Evolutionary conservation across 2,888 invertebrate genomes (phyloP).

Genomic region (Stenurella melanura): DNA sequence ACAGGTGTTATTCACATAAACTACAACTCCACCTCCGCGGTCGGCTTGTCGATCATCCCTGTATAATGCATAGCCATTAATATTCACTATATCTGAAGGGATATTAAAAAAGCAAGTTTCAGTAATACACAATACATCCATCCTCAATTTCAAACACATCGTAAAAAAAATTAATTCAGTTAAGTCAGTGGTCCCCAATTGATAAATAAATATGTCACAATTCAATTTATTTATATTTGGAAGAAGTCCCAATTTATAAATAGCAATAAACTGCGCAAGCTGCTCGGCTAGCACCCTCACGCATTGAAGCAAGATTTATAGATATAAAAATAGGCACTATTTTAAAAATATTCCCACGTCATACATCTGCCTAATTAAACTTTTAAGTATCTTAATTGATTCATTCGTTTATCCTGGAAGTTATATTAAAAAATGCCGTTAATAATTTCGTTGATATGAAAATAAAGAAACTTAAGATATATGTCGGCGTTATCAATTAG

Average conservation of each 20-base stretch:
- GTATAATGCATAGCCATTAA: too few relatives aligned
- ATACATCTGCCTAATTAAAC: conserved; percentile 30
- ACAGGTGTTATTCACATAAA: too few relatives aligned
- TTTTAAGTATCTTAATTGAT: conserved; percentile 31
- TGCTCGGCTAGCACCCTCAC: neutral
- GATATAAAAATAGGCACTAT: conserved; percentile 1
- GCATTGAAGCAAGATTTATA: neutral
- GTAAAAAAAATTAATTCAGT: too few relatives aligned
- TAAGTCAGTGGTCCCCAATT: too few relatives aligned
- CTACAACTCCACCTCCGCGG: too few relatives aligned
- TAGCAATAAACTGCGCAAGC: neutral
- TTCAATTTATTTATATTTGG: too few relatives aligned
- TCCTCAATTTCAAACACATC: too few relatives aligned
- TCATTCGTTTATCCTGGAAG: conserved; percentile 9
- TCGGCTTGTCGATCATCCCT: too few relatives aligned
- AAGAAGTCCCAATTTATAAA: neutral
- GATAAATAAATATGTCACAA: too few relatives aligned
- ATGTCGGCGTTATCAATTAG: conserved; percentile 34
- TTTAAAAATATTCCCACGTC: conserved; percentile 17
- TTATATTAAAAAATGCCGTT: conserved; percentile 19
- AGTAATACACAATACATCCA: too few relatives aligned
- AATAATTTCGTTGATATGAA: conserved; percentile 2
- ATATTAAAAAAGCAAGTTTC: too few relatives aligned
- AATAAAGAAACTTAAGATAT: conserved; percentile 23
- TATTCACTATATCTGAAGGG: too few relatives aligned